Base-by-base conservation (phyloP, 2,888 invertebrate species). In the Tipula confusa region DNA sequence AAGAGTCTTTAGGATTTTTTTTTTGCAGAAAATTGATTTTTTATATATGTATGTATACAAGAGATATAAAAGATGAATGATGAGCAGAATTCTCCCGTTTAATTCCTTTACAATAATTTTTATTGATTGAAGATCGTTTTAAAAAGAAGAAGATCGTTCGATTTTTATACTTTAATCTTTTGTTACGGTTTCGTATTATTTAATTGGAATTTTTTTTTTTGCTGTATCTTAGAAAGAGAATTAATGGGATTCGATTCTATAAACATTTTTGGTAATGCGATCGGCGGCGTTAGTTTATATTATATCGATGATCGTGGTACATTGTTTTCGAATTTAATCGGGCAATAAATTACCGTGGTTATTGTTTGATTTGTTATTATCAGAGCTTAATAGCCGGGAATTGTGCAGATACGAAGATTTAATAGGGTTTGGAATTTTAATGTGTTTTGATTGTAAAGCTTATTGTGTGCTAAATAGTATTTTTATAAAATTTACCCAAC, bases 141-240 rank as follows among this genome's bases (percentile, higher is more conserved):
- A n/a, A 64, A 24, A 64, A 64, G 64, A 64, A 64, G 64, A 64
- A 64, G 43, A 43, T 43, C 43, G 15, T 43, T 43, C 15, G 43
- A 64, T 64, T n/a, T n/a, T n/a, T n/a, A n/a, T n/a, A n/a, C 64
- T 64, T 64, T 64, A 64, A 64, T 64, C 64, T 64, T 64, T 64
- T 64, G 24, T 24, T 64, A 64, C 64, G 64, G 64, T 64, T 64
- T 64, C 24, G 18, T 64, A 24, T 24, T 64, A 64, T 64, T 64
- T 64, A 64, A 64, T 64, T 64, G 64, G 64, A 24, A 64, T 13
- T 64, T 64, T 11, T 64, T 18, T 64, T 64, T 64, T 64, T 64
- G 64, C 24, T 64, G 24, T 7, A 7, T 48, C 18, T 4, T 2
- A 3, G 0, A 43, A n/a, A 13, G 15, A 43, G 43, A 13, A 43